Evolutionary conservation across 2,797 vertebrate genomes (phyloP).

Genomic region (Cryptoprocta ferox): DNA sequence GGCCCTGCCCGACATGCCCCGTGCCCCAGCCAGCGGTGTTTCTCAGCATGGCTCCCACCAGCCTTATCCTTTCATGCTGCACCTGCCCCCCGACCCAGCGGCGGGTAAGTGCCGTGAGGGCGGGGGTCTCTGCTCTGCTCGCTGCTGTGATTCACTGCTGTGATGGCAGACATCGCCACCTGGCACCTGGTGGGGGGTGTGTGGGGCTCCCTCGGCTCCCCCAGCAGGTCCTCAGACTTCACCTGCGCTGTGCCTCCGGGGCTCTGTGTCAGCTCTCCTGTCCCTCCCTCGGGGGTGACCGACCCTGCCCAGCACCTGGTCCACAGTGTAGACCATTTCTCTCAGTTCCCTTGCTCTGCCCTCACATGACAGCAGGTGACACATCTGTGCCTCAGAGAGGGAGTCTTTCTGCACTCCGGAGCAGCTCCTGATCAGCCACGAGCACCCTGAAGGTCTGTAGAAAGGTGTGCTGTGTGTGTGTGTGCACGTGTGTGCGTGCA

Average conservation of each 20-base stretch:
- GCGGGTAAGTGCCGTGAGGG: too few species aligned
- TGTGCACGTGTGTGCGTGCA: too few species aligned
- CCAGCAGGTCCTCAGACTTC: background rate
- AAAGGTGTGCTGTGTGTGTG: background rate
- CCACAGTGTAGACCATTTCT: fast-evolving
- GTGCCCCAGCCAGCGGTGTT: background rate
- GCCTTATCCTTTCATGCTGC: background rate
- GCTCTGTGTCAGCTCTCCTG: background rate
- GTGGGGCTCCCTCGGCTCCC: background rate
- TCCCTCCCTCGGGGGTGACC: background rate
- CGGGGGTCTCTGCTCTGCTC: background rate
- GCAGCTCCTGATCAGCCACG: background rate
- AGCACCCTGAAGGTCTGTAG: background rate
- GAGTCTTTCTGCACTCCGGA: background rate
- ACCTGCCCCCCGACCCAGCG: background rate
- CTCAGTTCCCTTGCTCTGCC: background rate
- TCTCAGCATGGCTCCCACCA: fast-evolving
- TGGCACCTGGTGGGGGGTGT: background rate
- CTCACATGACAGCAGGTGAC: background rate
- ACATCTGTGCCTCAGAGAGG: background rate
- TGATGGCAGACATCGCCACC: too few species aligned
- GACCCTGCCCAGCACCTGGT: background rate
- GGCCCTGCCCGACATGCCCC: fast-evolving
- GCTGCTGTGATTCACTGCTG: background rate
- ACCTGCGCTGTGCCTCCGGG: fast-evolving